These are phyloP conservation scores for Pogonomyrmex californicus DNA, from an alignment of 1,140 invertebrate genomes.

Conservation along the genomic window DNA sequence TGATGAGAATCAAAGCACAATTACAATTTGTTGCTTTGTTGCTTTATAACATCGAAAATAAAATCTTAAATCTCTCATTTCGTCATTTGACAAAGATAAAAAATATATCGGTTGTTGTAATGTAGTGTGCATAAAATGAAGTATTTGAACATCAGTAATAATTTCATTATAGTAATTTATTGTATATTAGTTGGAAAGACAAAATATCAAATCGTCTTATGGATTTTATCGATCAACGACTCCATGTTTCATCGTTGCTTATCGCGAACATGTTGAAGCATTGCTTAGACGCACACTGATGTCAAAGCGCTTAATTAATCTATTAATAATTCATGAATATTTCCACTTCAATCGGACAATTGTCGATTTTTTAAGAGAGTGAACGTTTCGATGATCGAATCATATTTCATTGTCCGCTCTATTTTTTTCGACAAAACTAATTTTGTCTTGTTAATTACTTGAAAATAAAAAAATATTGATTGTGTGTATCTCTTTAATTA, in stretches of 20 bases:
- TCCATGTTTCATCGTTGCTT: neutral
- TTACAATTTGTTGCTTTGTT: conserved; percentile 62
- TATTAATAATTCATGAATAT: conserved; percentile 64
- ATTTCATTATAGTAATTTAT: conserved; percentile 72
- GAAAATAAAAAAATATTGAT: conserved; percentile 41
- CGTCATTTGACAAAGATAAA: conserved; percentile 19
- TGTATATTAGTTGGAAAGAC: conserved; percentile 42
- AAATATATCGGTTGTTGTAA: conserved; percentile 51
- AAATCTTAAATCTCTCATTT: conserved; percentile 39
- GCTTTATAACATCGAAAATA: neutral
- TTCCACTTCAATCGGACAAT: conserved; percentile 18
- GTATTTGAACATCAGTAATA: conserved; percentile 53
- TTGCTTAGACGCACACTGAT: conserved; percentile 13
- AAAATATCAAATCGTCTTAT: conserved; percentile 59
- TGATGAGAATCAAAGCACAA: conserved; percentile 2
- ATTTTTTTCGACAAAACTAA: conserved; percentile 9
- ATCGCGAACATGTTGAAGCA: conserved; percentile 21
- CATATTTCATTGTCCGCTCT: conserved; percentile 46
- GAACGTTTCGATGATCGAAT: conserved; percentile 28
- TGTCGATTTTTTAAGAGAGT: conserved; percentile 12
- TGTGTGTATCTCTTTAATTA: conserved; percentile 41
- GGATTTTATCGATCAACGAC: conserved; percentile 33
- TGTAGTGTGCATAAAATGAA: conserved; percentile 43
- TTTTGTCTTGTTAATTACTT: conserved; percentile 32
- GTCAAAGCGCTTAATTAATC: conserved; percentile 58